These are phyloP conservation scores for Thymelicus lineola DNA, from an alignment of 2,888 invertebrate species.

Conservation along the genomic window DNA sequence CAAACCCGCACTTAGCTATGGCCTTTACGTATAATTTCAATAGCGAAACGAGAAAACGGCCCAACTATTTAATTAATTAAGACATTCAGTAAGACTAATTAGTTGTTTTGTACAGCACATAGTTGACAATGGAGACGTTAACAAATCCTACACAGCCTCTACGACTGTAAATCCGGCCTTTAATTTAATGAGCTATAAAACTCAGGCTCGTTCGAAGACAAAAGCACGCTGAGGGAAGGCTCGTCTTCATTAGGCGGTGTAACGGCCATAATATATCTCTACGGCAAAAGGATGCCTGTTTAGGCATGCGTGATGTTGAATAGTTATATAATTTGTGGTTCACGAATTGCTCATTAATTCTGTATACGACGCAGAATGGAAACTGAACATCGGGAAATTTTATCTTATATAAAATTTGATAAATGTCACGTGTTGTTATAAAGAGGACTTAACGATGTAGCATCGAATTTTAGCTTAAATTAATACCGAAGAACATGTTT, in stretches of 20 bases:
- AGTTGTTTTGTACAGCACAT: constrained; percentile 38
- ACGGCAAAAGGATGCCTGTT: constrained; percentile 30
- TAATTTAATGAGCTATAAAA: constrained; percentile 81
- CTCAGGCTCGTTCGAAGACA: constrained; percentile 71
- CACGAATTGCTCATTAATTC: constrained; percentile 33
- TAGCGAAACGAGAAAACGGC: not conserved
- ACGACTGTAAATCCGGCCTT: constrained; percentile 71
- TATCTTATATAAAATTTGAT: no score
- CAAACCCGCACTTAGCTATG: no score
- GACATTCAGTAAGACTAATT: constrained; percentile 9
- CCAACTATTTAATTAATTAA: not conserved
- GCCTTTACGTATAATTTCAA: no score
- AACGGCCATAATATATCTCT: constrained; percentile 43
- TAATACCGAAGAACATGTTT: no score
- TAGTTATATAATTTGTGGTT: constrained; percentile 34
- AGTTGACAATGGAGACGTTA: constrained; percentile 44
- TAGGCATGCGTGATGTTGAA: constrained; percentile 38
- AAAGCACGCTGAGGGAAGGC: constrained; percentile 64
- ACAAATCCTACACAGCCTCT: constrained; percentile 53
- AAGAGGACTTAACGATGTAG: no score
- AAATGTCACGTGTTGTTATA: no score
- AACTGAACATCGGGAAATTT: not conserved
- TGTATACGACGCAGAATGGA: constrained; percentile 1
- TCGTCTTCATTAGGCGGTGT: constrained; percentile 63
- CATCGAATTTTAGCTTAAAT: no score